Base-by-base conservation (phyloP, 2,888 invertebrate species). In the Smittia sp. region DNA sequence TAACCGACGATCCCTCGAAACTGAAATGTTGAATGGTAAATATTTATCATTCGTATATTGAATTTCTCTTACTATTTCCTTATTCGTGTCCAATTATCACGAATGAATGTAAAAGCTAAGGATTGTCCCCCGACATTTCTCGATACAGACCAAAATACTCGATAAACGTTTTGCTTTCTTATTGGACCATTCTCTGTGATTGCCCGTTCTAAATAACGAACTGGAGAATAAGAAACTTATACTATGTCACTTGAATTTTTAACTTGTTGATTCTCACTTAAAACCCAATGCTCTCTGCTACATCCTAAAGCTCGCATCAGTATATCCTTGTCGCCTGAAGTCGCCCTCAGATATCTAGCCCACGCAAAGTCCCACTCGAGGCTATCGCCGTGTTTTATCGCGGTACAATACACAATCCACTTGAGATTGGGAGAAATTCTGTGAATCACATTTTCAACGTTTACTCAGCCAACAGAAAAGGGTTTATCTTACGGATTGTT, bases 351-450 rank as follows among this genome's bases (percentile, higher is more conserved):
- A 79, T 92, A 96, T 32, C 91, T 85, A 65, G 91, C 85, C 88
- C 93, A 94, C 0, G 91, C 90, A 80, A 96, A 96, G 75, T 92
- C 87, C 96, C 96, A 97, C 79, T 95, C 94, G 0, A 86, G 84
- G 76, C 91, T 89, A 0, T 91, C 91, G 0, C 96, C 96, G 9
- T 90, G 87, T 74, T 89, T 86, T 6, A 97, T 88, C 0, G 93
- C 95, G 1, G 91, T 89, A 79, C 96, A 96, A 81, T 95, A 96
- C 0, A 96, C 92, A 0, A 92, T 88, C 25, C 87, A 87, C 66
- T 93, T 90, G 46, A 95, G 81, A 79, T 95, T 94, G 0, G 93
- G 91, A 24, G 93, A 89, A 76, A 96, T 92, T 24, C 93, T 93
- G 15, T 15, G 15, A 52, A n/a, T n/a, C n/a, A n/a, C n/a, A n/a